Evolutionary conservation across 2,797 vertebrate genomes (phyloP).

Genomic region (Neosilurus mollespiculum): DNA sequence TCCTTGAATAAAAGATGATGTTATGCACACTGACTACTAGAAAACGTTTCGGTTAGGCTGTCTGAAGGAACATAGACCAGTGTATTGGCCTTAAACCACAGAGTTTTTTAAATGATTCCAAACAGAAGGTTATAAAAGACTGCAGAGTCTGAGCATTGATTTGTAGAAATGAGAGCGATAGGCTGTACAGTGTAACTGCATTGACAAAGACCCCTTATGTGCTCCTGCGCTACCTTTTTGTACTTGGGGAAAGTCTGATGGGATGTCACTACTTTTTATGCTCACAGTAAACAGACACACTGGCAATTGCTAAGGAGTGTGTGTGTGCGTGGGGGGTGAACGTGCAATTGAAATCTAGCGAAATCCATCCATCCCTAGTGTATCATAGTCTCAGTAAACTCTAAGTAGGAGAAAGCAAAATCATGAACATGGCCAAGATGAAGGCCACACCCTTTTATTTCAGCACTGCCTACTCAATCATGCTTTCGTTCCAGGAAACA

Average conservation of each 20-base stretch:
- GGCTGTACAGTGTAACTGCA: constrained; percentile 22
- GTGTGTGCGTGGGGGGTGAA: constrained; percentile 10
- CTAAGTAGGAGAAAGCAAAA: constrained; percentile 21
- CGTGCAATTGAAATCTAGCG: constrained; percentile 23
- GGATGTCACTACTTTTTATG: constrained; percentile 50
- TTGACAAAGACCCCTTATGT: constrained; percentile 44
- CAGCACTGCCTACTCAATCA: constrained; percentile 35
- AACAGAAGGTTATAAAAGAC: constrained; percentile 8
- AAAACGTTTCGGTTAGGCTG: background rate
- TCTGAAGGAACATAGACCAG: constrained; percentile 12
- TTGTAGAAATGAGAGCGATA: constrained; percentile 23
- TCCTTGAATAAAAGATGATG: background rate
- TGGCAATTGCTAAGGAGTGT: constrained; percentile 31
- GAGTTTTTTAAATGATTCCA: constrained; percentile 15
- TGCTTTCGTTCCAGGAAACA: constrained; percentile 29
- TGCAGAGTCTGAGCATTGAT: constrained; percentile 9
- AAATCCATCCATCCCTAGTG: background rate
- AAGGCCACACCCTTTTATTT: constrained; percentile 41
- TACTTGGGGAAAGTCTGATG: constrained; percentile 37
- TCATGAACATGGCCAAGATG: constrained; percentile 19
- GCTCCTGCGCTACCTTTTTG: constrained; percentile 22
- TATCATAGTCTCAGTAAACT: constrained; percentile 28
- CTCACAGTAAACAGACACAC: constrained; percentile 54
- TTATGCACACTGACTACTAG: background rate
- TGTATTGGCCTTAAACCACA: background rate